A percentile compares a stretch with the other conserved stretches of the same genome.
These are phyloP conservation scores for Homarus americanus DNA, from an alignment of 1,140 invertebrate species.

Conservation along the genomic window DNA sequence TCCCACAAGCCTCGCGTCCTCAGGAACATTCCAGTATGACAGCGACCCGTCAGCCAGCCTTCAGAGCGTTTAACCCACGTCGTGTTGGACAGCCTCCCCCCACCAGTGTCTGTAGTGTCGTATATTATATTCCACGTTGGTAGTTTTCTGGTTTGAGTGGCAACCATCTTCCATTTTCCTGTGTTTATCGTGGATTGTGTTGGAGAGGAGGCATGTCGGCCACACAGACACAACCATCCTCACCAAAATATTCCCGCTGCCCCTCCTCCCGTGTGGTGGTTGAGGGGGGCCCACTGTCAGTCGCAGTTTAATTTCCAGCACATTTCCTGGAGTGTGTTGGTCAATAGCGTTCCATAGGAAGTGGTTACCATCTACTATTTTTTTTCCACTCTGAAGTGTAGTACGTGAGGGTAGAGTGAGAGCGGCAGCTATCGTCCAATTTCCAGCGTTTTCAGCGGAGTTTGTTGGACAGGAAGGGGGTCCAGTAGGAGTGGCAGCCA, in stretches of 20 bases:
- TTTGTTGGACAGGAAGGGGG: not conserved
- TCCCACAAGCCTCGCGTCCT: not conserved
- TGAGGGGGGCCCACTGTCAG: too few species aligned
- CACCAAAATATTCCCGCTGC: too few species aligned
- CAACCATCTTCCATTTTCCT: not conserved
- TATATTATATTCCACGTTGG: too few species aligned
- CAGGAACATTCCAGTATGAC: not conserved
- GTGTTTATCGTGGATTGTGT: not conserved
- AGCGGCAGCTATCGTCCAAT: not conserved
- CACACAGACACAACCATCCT: too few species aligned
- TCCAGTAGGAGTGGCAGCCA: constrained; percentile 8
- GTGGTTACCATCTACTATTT: not conserved
- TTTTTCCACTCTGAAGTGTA: too few species aligned
- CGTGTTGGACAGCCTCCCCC: not conserved
- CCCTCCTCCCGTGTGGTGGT: too few species aligned
- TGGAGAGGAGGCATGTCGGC: not conserved
- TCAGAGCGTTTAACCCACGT: not conserved
- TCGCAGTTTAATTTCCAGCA: not conserved
- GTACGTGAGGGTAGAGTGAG: not conserved
- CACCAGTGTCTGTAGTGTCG: too few species aligned
- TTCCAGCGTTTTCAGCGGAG: not conserved
- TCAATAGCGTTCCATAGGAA: not conserved
- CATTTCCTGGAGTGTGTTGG: not conserved
- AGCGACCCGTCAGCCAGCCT: not conserved
- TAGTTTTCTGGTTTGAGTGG: not conserved